Base-by-base conservation (phyloP, 2,113 vertebrate genomes). In the Opisthocomus hoazin region DNA sequence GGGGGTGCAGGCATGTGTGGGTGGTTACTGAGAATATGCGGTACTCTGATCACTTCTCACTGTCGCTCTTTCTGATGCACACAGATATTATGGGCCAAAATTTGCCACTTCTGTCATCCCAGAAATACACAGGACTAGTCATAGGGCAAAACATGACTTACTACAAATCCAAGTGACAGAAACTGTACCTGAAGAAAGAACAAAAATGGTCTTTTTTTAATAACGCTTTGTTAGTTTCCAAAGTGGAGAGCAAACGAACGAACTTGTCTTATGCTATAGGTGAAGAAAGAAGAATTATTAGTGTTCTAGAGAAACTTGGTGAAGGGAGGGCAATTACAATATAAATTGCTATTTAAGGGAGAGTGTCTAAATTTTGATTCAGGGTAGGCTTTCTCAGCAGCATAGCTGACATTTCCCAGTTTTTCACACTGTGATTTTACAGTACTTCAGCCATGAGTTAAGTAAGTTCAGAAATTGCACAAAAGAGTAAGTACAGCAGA, bases 41-140 rank as follows among this genome's bases (percentile, higher is more conserved):
- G 65, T 68, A 71, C 50, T 96, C 66, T 73, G 87, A 86, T 87
- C 36, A 58, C 60, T 88, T 80, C 75, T 93, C 15, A 8, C 74
- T 93, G 56, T 95, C 63, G 93, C 61, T 85, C 21, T 80, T 90
- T 93, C 68, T 95, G 77, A 93, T 84, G 61, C 48, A 60, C 41
- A 76, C 24, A 82, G 81, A 87, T 85, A 94, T 77, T 51, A 80
- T 60, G 53, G 93, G 48, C 73, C 86, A 86, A 51, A 94, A 86
- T 78, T 70, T 96, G 60, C 85, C 69, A 60, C 73, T 95, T 88
- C 48, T 87, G 73, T 90, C 76, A 89, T 65, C 24, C 23, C 76
- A 96, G 85, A 94, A 91, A 97, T 95, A 96, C 94, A 85, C 63
- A 87, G 20, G 24, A 85, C 66, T 87, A 91, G 87, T 93, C 93